These are phyloP conservation scores for Drosophila quasianomalipes DNA, from an alignment of 2,888 invertebrate species.

Conservation along the genomic window DNA sequence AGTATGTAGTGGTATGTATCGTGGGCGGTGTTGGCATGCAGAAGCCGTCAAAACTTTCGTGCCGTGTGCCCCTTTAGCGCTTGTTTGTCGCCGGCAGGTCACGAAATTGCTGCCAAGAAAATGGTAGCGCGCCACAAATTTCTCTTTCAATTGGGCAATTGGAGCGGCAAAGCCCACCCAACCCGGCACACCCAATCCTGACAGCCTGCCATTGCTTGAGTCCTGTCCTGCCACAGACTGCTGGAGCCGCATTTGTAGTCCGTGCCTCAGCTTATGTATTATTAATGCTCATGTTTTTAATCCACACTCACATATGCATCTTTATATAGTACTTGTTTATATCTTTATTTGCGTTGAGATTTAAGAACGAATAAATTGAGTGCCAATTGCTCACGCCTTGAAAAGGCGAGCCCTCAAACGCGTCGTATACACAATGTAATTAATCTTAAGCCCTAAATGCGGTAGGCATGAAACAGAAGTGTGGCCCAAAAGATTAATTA, in stretches of 20 bases:
- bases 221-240: conserved; percentile 54
- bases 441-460: conserved; percentile 53
- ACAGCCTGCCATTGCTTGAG: conserved; percentile 33
- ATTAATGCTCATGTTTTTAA: conserved; percentile 55
- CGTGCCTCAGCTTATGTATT: conserved; percentile 51
- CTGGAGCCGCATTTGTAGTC: conserved; percentile 54
- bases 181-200: not conserved
- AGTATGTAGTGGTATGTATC: not conserved
- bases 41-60: conserved; percentile 66
- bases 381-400: conserved; percentile 60
- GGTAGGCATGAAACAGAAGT: not conserved
- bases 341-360: conserved; percentile 14
- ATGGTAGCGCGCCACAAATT: conserved; percentile 62
- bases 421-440: conserved; percentile 58
- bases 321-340: not conserved
- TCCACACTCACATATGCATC: conserved; percentile 36
- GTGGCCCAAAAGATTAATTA: conserved; percentile 60
- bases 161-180: conserved; percentile 48
- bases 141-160: conserved; percentile 73
- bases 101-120: conserved; percentile 64
- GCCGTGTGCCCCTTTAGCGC: conserved; percentile 49
- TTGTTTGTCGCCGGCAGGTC: conserved; percentile 69
- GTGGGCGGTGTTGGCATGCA: conserved; percentile 16
- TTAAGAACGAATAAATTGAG: conserved; percentile 50
- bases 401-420: conserved; percentile 40